Conservation (phyloP, 1,140 invertebrate genomes). For the Saxidomus purpurata region DNA sequence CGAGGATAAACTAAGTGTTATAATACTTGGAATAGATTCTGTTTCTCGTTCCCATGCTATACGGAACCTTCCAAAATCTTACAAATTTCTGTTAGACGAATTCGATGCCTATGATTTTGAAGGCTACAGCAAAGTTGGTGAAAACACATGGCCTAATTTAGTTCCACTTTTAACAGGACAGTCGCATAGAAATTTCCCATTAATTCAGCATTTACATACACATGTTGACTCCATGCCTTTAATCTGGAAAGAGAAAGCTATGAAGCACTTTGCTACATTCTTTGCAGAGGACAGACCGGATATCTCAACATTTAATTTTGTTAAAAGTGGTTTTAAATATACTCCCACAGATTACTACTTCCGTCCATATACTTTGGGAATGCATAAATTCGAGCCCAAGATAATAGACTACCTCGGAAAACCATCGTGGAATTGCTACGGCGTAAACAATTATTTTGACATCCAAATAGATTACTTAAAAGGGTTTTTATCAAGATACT, state of each 20-base stretch:
- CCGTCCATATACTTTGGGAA: conserved; percentile 89
- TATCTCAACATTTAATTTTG: conserved; percentile 89
- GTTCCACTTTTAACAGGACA: conserved; percentile 69
- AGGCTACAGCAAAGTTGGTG: conserved; percentile 84
- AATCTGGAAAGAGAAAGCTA: conserved; percentile 84
- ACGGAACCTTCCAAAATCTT: conserved; percentile 92
- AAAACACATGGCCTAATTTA: conserved; percentile 66
- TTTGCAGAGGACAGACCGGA: conserved; percentile 92
- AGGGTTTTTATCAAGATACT: conserved; percentile 49
- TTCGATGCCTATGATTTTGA: conserved; percentile 80
- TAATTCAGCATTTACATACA: conserved; percentile 73
- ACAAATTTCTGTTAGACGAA: conserved; percentile 87
- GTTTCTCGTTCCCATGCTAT: conserved; percentile 94
- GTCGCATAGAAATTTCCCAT: conserved; percentile 75
- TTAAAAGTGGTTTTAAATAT: conserved; percentile 92
- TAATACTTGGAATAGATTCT: conserved; percentile 87
- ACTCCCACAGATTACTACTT: conserved; percentile 94
- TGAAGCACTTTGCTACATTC: conserved; percentile 91
- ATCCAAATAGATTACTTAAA: conserved; percentile 50
- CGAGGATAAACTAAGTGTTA: conserved; percentile 48
- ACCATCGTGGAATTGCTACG: conserved; percentile 36
- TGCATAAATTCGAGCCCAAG: conserved; percentile 65
- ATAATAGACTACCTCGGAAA: background rate
- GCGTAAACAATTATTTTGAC: conserved; percentile 27
- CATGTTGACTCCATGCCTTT: conserved; percentile 69